Conservation (phyloP, 2,113 vertebrate species). For the Etia nguti region DNA sequence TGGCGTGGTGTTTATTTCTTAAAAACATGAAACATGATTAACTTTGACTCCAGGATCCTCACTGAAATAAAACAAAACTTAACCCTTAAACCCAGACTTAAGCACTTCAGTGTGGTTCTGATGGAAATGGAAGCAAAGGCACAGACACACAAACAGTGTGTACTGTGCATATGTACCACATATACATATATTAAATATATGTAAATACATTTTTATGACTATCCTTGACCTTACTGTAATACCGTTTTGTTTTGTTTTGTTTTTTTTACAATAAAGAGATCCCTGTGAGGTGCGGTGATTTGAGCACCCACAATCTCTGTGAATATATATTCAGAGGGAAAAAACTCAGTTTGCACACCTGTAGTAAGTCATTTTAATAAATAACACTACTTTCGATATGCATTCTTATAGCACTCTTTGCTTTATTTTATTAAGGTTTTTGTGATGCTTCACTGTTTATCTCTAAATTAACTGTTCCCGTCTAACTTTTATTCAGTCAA, state of each 20-base stretch:
- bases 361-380: not conserved
- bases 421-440: not conserved
- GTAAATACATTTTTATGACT: not conserved
- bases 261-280: not conserved
- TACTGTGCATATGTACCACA: not conserved
- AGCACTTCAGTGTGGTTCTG: not conserved
- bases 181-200: not conserved
- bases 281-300: not conserved
- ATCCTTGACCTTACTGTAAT: not conserved
- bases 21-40: not conserved
- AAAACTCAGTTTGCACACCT: not conserved
- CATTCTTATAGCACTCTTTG: not conserved
- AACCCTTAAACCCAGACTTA: not conserved
- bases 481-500: not conserved
- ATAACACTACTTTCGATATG: not conserved
- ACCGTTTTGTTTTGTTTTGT: too few species aligned
- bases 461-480: not conserved
- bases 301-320: not conserved
- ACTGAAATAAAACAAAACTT: not conserved
- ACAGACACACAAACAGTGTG: rapidly evolving
- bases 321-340: not conserved
- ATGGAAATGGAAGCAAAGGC: not conserved
- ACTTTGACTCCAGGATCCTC: not conserved
- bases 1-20: not conserved
- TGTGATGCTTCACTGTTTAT: not conserved